Evolutionary conservation across 2,113 vertebrate species (phyloP).

Genomic region (Chamaea fasciata): DNA sequence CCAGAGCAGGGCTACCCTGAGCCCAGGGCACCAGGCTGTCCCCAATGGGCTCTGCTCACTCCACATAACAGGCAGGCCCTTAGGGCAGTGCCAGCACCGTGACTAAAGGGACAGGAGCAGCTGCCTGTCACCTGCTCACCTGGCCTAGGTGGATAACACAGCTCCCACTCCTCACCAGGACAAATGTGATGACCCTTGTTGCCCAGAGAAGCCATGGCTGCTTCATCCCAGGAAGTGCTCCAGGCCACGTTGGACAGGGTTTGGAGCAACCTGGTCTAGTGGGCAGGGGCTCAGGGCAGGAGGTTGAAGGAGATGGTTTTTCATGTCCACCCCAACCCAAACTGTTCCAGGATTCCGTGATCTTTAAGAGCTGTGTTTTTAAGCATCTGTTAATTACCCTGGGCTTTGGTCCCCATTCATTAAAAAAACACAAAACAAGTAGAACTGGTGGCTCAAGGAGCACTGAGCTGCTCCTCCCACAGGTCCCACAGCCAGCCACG

Average conservation of each 20-base stretch:
- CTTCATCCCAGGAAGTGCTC: neutral
- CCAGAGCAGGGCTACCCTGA: neutral
- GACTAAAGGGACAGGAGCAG: neutral
- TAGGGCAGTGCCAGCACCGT: neutral
- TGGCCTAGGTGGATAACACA: neutral
- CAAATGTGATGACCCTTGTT: neutral
- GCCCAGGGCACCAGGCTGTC: neutral
- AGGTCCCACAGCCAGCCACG: neutral
- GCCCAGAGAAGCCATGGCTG: neutral
- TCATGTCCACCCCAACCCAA: neutral
- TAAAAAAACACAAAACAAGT: neutral
- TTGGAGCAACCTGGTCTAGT: neutral
- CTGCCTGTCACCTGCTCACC: neutral
- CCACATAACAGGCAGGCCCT: accelerated
- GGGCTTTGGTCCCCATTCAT: neutral
- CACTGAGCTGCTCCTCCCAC: neutral
- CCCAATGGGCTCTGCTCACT: neutral
- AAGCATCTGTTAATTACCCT: neutral
- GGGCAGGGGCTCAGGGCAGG: neutral
- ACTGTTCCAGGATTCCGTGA: neutral
- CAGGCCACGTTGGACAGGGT: neutral
- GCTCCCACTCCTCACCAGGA: neutral
- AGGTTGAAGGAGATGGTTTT: neutral
- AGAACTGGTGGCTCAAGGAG: neutral
- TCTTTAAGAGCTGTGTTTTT: neutral